phyloP scores from a whole-genome alignment of 2,113 vertebrate genomes.

The Pardalotus punctatus region DNA sequence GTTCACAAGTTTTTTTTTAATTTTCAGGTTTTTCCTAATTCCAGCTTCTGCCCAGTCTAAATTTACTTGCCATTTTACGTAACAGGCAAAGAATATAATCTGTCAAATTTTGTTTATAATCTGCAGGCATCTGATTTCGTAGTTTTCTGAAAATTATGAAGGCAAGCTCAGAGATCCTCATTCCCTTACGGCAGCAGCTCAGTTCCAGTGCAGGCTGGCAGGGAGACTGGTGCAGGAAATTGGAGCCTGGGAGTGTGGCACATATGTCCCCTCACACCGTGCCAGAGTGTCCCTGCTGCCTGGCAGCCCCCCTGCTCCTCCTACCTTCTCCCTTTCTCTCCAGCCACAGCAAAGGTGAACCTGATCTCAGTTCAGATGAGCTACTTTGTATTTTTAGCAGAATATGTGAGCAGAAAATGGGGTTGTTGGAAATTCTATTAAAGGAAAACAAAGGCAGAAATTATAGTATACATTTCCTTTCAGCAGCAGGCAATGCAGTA shows the following conservation, averaged over 20 bases:
- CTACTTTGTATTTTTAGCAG: background rate
- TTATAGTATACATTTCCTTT: background rate
- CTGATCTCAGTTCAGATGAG: background rate
- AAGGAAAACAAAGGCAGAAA: background rate
- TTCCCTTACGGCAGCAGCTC: fast-evolving
- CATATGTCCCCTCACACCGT: fast-evolving
- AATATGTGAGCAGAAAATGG: background rate
- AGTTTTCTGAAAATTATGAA: background rate
- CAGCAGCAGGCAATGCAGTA: background rate
- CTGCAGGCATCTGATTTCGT: background rate
- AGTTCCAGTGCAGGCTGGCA: background rate
- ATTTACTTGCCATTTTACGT: background rate
- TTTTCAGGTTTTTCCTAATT: slow-evolving; percentile 41
- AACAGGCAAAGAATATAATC: background rate
- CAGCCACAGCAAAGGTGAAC: background rate
- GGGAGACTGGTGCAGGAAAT: background rate
- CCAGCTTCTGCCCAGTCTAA: background rate
- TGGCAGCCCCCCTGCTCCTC: background rate
- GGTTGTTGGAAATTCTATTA: background rate
- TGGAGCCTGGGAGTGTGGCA: background rate
- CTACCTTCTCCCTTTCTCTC: background rate
- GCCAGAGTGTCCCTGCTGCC: background rate
- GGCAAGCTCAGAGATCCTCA: background rate
- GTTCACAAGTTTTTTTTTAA: background rate
- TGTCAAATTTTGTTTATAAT: background rate